Base-by-base conservation (phyloP, 2,113 vertebrate genomes). In the Pluvianellus socialis region DNA sequence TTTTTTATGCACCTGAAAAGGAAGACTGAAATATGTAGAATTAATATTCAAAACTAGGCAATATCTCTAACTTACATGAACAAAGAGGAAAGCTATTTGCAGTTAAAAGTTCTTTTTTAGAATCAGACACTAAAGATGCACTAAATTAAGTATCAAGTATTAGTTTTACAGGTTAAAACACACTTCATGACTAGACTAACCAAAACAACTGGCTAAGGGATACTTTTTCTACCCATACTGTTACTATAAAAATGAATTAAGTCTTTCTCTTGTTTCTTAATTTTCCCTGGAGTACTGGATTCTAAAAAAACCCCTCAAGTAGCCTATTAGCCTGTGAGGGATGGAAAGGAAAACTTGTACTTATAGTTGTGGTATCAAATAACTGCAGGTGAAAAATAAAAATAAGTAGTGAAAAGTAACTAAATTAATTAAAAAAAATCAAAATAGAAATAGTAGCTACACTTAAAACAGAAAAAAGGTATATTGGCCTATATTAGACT, bases 321-420 rank as follows among this genome's bases (percentile, higher is more conserved):
- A 90, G 16, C 40, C 90, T 77, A 86, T 58, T 93, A 90, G 45
- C 17, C 23, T 70, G 20, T 53, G 53, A 73, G 4, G 30, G 24
- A 52, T 62, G 44, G 28, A 86, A 88, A 76, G 50, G 38, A 93
- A 79, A 88, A 50, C 67, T 55, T 80, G 21, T 67, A 70, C 33
- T 77, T 86, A 55, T 35, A 63, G 19, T 67, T 72, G 32, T 2
- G 12, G 50, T 85, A 67, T 68, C 65, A 96, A 81, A n/a, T 70
- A 91, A 94, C 33, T 91, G 58, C 67, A 90, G 49, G 85, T 40
- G 55, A 84, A 90, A 96, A 90, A 79, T 33, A 83, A 96, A 74
- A 52, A 65, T 70, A 88, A 65, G 26, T 18, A 61, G 13, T 30
- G 18, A 86, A 96, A 91, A 94, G 27, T 23, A 66, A 68, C 52